A percentile compares a stretch with the other conserved stretches of the same genome.
These are phyloP conservation scores for Zygothrica quintamaculata DNA, from an alignment of 2,888 invertebrate genomes.

Conservation along the genomic window DNA sequence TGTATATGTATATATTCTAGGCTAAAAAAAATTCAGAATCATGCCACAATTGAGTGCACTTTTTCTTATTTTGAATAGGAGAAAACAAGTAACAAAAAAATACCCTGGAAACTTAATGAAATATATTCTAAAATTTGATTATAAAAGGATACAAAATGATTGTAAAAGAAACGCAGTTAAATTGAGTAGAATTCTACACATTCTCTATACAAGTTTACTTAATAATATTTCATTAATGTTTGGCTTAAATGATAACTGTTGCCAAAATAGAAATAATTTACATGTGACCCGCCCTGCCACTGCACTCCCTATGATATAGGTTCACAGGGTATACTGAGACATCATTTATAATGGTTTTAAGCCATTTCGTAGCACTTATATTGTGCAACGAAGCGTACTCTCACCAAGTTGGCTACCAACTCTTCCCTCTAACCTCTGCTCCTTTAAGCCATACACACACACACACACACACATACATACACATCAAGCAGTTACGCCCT, in stretches of 20 bases:
- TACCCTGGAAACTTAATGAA: constrained; percentile 28
- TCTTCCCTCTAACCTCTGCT: constrained; percentile 4
- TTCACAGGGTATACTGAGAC: constrained; percentile 51
- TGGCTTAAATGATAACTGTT: constrained; percentile 1
- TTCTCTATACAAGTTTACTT: too few relatives aligned
- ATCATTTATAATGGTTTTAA: constrained; percentile 73
- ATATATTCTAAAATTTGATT: too few relatives aligned
- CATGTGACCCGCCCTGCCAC: constrained; percentile 19
- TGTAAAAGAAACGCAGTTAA: too few relatives aligned
- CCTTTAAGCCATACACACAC: too few relatives aligned
- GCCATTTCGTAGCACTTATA: constrained; percentile 73
- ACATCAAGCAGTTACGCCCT: constrained; percentile 50
- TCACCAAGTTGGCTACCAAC: constrained; percentile 26
- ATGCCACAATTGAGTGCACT: constrained; percentile 76
- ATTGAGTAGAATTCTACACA: too few relatives aligned
- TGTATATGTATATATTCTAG: constrained; percentile 11
- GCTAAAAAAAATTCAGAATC: constrained; percentile 53
- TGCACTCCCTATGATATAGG: constrained; percentile 5
- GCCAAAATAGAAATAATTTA: background rate
- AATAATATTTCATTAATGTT: too few relatives aligned
- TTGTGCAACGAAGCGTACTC: constrained; percentile 75
- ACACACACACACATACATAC: too few relatives aligned
- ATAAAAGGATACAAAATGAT: too few relatives aligned
- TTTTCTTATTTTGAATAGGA: constrained; percentile 2
- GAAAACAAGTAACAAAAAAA: constrained; percentile 17